Conservation (phyloP, 2,888 invertebrate genomes). For the Cancer borealis region DNA sequence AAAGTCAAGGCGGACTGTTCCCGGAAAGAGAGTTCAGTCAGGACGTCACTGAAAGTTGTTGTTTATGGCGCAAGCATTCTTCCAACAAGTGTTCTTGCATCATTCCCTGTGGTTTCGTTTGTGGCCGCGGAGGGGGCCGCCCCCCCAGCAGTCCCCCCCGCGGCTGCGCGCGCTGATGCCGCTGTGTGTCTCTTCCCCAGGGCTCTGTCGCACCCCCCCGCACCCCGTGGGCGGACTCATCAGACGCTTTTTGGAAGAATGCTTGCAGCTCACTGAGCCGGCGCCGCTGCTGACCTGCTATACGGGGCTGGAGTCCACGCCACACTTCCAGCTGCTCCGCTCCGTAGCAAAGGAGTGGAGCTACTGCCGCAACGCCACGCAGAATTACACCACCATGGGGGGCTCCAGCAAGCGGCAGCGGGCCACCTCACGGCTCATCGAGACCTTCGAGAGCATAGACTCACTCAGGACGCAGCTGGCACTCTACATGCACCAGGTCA, state of each 20-base stretch:
- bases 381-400: constrained; percentile 77
- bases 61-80: constrained; percentile 78
- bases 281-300: constrained; percentile 76
- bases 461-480: constrained; percentile 74
- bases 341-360: constrained; percentile 77
- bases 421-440: constrained; percentile 77
- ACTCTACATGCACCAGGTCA: constrained; percentile 73
- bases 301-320: constrained; percentile 77
- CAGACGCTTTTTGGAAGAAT: constrained; percentile 78
- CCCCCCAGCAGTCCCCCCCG: constrained; percentile 67
- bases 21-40: constrained; percentile 71
- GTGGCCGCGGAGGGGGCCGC: constrained; percentile 68
- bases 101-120: constrained; percentile 72
- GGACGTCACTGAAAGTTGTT: constrained; percentile 74
- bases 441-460: constrained; percentile 77
- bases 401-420: constrained; percentile 77
- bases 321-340: constrained; percentile 77
- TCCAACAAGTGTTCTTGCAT: constrained; percentile 76
- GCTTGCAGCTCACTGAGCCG: constrained; percentile 77
- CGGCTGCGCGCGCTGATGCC: constrained; percentile 72
- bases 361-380: constrained; percentile 77
- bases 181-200: constrained; percentile 77
- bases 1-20: constrained; percentile 63
- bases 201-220: constrained; percentile 77
- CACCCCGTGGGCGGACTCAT: constrained; percentile 77